These are phyloP conservation scores for Aethes cnicana DNA, from an alignment of 2,888 invertebrate genomes.

Conservation along the genomic window DNA sequence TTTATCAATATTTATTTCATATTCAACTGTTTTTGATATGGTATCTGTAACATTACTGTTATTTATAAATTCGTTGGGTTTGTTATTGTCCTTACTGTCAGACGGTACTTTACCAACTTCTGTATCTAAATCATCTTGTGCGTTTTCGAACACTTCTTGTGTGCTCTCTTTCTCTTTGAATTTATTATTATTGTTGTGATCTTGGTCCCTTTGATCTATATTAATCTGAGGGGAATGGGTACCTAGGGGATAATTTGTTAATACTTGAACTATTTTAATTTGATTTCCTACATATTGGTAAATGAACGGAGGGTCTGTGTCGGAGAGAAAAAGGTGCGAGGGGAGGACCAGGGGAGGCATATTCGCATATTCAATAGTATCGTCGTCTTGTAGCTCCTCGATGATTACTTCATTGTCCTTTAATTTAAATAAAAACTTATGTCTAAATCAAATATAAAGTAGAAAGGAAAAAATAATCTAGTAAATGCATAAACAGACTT, in stretches of 20 bases:
- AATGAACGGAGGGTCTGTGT: slow-evolving; percentile 72
- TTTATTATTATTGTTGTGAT: slow-evolving; percentile 39
- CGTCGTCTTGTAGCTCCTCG: slow-evolving; percentile 78
- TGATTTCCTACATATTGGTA: slow-evolving; percentile 73
- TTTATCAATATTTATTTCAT: slow-evolving; percentile 1
- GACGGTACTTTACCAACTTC: slow-evolving; percentile 12
- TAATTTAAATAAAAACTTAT: slow-evolving; percentile 75
- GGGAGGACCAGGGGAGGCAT: slow-evolving; percentile 71
- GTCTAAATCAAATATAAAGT: slow-evolving; percentile 63
- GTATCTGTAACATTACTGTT: slow-evolving; percentile 30
- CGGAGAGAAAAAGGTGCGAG: slow-evolving; percentile 64
- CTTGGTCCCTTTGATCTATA: slow-evolving; percentile 57
- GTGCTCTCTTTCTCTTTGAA: slow-evolving; percentile 1
- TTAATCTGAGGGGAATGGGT: slow-evolving; percentile 49
- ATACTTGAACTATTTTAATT: slow-evolving; percentile 70
- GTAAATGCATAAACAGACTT: slow-evolving; percentile 77
- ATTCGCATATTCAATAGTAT: slow-evolving; percentile 70
- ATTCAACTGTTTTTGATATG: slow-evolving; percentile 32
- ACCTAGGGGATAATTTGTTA: slow-evolving; percentile 67
- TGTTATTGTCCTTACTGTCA: slow-evolving; percentile 32
- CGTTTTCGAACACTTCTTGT: slow-evolving; percentile 34
- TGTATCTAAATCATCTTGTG: slow-evolving; percentile 34
- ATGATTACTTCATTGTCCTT: slow-evolving; percentile 79
- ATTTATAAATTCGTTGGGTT: slow-evolving; percentile 10
- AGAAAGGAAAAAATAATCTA: slow-evolving; percentile 47